These are phyloP conservation scores for Mesoligia furuncula DNA, from an alignment of 2,888 invertebrate genomes.

Conservation along the genomic window DNA sequence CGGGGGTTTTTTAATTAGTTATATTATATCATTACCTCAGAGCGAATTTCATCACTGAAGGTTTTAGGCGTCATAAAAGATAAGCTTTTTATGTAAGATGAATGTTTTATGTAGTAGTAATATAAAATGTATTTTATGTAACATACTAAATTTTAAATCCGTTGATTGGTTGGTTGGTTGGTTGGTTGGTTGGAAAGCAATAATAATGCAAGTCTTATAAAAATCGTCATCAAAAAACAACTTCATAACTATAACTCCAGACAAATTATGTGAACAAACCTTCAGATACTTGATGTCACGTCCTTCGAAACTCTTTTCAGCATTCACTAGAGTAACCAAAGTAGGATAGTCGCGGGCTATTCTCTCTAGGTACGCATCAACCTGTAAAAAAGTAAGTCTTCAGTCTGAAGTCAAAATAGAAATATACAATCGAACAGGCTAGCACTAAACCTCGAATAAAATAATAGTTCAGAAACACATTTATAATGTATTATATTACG, in stretches of 20 bases:
- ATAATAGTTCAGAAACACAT: constrained; percentile 23
- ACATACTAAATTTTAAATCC: neutral
- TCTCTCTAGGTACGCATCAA: constrained; percentile 86
- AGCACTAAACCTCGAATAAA: neutral
- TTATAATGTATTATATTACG: constrained; percentile 15
- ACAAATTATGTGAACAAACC: constrained; percentile 59
- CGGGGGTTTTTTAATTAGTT: too few species aligned
- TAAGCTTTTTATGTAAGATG: neutral
- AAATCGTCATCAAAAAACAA: neutral
- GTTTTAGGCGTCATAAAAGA: neutral
- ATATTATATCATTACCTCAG: too few species aligned
- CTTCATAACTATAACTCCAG: too few species aligned
- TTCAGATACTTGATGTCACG: constrained; percentile 91
- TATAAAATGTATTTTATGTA: neutral
- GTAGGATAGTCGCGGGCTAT: constrained; percentile 86
- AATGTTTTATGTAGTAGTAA: neutral
- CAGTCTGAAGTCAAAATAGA: neutral
- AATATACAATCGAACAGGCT: neutral
- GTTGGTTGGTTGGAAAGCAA: too few species aligned
- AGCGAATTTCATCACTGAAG: too few species aligned
- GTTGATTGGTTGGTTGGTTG: accelerated
- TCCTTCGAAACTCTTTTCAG: constrained; percentile 91
- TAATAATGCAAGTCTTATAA: neutral
- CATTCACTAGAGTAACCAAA: constrained; percentile 88
- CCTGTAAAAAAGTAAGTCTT: constrained; percentile 69